Evolutionary conservation across 2,888 invertebrate species (phyloP), one percentile per base, ranked within the genome.

Genomic region (Dryocosmus kuriphilus): DNA sequence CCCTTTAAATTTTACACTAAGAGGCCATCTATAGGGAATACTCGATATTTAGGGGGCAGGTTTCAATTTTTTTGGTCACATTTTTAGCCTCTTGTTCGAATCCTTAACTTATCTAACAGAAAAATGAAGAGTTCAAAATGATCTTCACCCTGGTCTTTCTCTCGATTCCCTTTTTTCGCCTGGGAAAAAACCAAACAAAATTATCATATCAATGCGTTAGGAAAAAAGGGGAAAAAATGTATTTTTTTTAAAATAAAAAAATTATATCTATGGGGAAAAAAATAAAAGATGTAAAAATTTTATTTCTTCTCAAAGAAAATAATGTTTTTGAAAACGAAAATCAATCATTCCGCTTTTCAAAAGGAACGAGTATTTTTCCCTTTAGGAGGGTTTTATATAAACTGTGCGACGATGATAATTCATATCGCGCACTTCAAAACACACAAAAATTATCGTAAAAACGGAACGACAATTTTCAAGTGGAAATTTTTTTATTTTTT

Each of bases 361-460:
- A 51, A 51, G 51, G 71, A 71, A 27, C 46, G 30, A 30, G 51
- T 51, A 71, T 27, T 51, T 51, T n/a, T n/a, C n/a, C 27, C 46
- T 71, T 71, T 30, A 71, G 30, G 19, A 30, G 27, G 65, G 41
- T 65, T 41, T 41, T 65, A 67, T 67, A 46, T 51, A 9, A 30
- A 19, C 71, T 71, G 71, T 19, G n/a, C 30, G 30, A 51, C 8
- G 11, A 51, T n/a, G 71, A 71, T 71, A 71, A 71, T 71, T n/a
- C 67, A 30, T 46, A 71, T 71, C 71, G n/a, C 71, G 19, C 71
- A 51, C 71, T 71, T 51, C 30, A 71, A 11, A 51, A 51, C 19
- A 9, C 30, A 71, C n/a, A 51, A 71, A 71, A 51, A 51, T 71
- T 71, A 71, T 71, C 46, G 51, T 30, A 27, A 71, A 51, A 71